These are phyloP conservation scores for Gisinianus flammeolus DNA, from an alignment of 2,888 invertebrate genomes.

Conservation along the genomic window DNA sequence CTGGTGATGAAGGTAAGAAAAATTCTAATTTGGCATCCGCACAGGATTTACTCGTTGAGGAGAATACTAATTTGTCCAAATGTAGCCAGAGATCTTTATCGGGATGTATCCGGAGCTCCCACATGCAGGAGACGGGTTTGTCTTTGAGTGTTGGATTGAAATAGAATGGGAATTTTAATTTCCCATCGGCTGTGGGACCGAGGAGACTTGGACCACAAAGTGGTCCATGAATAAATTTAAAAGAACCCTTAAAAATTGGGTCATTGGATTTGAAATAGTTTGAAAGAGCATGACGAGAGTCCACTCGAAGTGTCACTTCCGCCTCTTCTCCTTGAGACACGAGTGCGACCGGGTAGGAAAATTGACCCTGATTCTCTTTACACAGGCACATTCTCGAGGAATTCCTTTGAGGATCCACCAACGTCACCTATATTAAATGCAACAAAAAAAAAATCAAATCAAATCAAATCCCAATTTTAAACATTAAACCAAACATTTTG, in stretches of 20 bases:
- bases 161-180: conserved; percentile 78
- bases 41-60: conserved; percentile 80
- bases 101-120: conserved; percentile 71
- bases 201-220: conserved; percentile 83
- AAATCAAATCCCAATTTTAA: background rate
- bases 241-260: conserved; percentile 83
- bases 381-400: conserved; percentile 72
- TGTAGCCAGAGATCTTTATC: conserved; percentile 86
- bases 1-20: conserved; percentile 67
- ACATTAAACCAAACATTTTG: no score
- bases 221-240: conserved; percentile 83
- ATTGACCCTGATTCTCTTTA: conserved; percentile 64
- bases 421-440: conserved; percentile 46
- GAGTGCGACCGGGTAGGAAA: conserved; percentile 63
- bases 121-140: conserved; percentile 57
- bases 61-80: conserved; percentile 67
- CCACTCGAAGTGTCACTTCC: conserved; percentile 80
- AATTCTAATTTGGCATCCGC: conserved; percentile 86
- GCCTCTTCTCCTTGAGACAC: conserved; percentile 81
- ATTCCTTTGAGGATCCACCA: conserved; percentile 50
- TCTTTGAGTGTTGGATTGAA: conserved; percentile 55
- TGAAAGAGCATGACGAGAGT: conserved; percentile 82
- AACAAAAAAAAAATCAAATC: background rate
- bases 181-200: conserved; percentile 80
- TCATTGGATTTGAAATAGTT: conserved; percentile 86